Evolutionary conservation across 2,113 vertebrate species (phyloP).

Genomic region (Trogon surrucura): DNA sequence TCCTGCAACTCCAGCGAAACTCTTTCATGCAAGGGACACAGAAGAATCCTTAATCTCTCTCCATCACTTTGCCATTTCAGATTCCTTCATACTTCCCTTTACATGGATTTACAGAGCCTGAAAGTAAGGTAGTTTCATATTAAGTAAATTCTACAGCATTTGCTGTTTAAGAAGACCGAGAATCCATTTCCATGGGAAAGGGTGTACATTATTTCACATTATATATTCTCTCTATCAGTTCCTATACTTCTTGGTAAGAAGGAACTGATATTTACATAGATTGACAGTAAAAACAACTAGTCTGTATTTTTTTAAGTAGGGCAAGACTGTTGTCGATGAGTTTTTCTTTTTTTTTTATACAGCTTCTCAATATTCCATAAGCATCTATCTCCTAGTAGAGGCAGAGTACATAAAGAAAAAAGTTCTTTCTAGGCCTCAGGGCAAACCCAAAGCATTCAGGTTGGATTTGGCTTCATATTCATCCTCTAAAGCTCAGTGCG

Average conservation of each 20-base stretch:
- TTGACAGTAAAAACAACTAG: not conserved
- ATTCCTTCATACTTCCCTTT: not conserved
- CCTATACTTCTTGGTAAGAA: not conserved
- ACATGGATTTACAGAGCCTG: not conserved
- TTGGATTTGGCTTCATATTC: constrained; percentile 38
- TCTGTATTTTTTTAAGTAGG: not conserved
- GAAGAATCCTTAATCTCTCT: not conserved
- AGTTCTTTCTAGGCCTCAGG: constrained; percentile 60
- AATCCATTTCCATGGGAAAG: not conserved
- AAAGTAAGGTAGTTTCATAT: not conserved
- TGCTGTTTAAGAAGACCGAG: not conserved
- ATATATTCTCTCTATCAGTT: not conserved
- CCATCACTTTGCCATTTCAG: not conserved
- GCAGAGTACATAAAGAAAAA: constrained; percentile 33
- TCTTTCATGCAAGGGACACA: not conserved
- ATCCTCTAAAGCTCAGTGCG: constrained; percentile 28
- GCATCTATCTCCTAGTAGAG: not conserved
- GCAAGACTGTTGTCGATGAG: not conserved
- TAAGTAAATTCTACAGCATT: not conserved
- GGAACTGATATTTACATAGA: not conserved
- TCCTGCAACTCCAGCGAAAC: not conserved
- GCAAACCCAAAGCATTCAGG: constrained; percentile 50
- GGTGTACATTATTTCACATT: not conserved
- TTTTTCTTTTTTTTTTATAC: not conserved
- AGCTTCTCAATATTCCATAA: constrained; percentile 37